Percentiles rank a stretch among this genome's conserved stretches.
Evolutionary conservation across 2,888 invertebrate genomes (phyloP).

Genomic region (Pristionchus mayeri): DNA sequence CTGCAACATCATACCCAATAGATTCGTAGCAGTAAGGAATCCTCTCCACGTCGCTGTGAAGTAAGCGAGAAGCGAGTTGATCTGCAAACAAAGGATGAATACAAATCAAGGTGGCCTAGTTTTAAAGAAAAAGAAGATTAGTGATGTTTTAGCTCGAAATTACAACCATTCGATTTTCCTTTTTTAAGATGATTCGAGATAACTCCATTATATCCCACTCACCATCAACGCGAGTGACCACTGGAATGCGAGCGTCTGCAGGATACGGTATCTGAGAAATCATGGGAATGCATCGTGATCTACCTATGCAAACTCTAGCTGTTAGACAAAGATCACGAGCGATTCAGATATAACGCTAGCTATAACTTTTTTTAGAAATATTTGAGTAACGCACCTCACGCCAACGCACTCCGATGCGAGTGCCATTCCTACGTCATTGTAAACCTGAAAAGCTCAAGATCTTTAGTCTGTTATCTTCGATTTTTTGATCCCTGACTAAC

Average conservation of each 20-base stretch:
- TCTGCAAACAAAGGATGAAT: too few species aligned
- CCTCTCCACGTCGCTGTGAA: constrained; percentile 6
- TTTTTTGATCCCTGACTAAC: neutral
- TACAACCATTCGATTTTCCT: too few species aligned
- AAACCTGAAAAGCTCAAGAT: neutral
- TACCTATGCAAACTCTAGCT: too few species aligned
- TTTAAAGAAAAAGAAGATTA: too few species aligned
- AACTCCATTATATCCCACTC: neutral
- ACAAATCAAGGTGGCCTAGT: too few species aligned
- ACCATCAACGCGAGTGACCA: constrained; percentile 61
- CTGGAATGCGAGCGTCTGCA: constrained; percentile 63
- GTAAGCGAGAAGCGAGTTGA: neutral
- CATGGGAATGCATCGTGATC: too few species aligned
- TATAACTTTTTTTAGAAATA: too few species aligned
- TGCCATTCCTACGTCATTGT: constrained; percentile 57
- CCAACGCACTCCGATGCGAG: constrained; percentile 60
- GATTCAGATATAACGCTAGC: too few species aligned
- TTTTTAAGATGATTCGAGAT: neutral
- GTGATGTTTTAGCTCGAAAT: too few species aligned
- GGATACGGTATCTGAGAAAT: constrained; percentile 54
- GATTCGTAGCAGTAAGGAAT: neutral
- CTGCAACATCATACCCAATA: constrained; percentile 12
- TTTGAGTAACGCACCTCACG: constrained; percentile 41
- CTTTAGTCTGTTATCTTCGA: neutral
- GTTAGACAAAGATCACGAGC: too few species aligned